Conservation (phyloP, 2,888 invertebrate genomes). For the Noctua comes region DNA sequence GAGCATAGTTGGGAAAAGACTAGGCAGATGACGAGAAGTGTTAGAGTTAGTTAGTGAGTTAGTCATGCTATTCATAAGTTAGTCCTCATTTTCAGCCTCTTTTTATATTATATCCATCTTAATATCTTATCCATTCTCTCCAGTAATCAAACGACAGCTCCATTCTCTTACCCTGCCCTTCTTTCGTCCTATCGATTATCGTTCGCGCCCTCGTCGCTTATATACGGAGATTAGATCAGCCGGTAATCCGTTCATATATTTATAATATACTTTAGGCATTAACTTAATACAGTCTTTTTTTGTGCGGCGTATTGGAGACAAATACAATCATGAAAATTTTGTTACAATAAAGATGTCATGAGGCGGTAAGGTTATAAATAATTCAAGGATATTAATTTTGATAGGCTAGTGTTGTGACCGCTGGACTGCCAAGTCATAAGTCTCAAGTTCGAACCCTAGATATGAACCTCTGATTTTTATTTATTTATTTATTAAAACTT, state of each 20-base stretch:
- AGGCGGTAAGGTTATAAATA: background rate
- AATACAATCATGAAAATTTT: background rate
- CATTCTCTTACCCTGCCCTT: constrained; percentile 7
- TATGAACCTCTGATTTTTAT: too few species aligned
- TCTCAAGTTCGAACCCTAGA: too few species aligned
- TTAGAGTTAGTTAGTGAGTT: too few species aligned
- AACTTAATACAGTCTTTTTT: constrained; percentile 3
- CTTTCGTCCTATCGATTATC: constrained; percentile 49
- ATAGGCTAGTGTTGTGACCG: too few species aligned
- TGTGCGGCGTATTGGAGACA: background rate
- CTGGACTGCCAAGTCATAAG: too few species aligned
- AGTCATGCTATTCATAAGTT: too few species aligned
- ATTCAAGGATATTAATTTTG: too few species aligned
- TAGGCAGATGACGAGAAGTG: too few species aligned
- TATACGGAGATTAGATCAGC: constrained; percentile 51
- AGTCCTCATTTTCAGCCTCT: too few species aligned
- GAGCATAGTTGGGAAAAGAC: too few species aligned
- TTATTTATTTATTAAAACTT: too few species aligned
- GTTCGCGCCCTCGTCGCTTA: constrained; percentile 30
- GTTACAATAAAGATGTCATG: background rate
- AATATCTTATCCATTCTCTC: background rate
- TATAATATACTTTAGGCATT: constrained; percentile 31
- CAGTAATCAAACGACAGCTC: background rate
- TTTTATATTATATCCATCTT: background rate
- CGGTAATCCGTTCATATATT: constrained; percentile 44